Evolutionary conservation across 1,140 invertebrate species (phyloP).

Genomic region (Odontomachus brunneus): DNA sequence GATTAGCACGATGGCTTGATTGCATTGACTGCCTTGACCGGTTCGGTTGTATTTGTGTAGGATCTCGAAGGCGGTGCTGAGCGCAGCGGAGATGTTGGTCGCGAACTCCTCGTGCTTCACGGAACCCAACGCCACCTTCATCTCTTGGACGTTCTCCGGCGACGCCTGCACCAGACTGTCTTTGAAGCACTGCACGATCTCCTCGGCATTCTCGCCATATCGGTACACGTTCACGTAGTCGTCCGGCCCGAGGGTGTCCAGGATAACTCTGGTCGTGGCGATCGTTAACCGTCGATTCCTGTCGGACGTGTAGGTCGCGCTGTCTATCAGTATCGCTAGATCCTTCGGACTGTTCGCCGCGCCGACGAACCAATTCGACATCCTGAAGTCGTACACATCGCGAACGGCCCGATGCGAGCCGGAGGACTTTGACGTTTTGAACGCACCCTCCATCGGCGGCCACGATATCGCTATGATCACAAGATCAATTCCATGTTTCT

Average conservation of each 20-base stretch:
- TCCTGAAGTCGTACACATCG: constrained; percentile 94
- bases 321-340: constrained; percentile 95
- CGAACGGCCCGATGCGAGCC: constrained; percentile 85
- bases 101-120: constrained; percentile 90
- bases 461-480: constrained; percentile 88
- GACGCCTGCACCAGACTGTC: constrained; percentile 95
- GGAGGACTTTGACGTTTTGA: constrained; percentile 76
- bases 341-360: constrained; percentile 99
- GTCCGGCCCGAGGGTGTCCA: constrained; percentile 97
- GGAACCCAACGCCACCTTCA: constrained; percentile 91
- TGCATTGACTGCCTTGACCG: constrained; percentile 95
- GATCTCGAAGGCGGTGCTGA: constrained; percentile 96
- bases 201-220: constrained; percentile 91
- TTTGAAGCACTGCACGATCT: constrained; percentile 94
- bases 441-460: constrained; percentile 88
- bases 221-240: constrained; percentile 98
- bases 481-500: too few species aligned
- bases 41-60: constrained; percentile 94
- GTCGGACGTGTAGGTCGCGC: constrained; percentile 95
- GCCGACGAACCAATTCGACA: constrained; percentile 96
- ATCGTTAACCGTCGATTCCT: constrained; percentile 93
- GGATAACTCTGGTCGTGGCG: constrained; percentile 93
- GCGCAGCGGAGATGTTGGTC: constrained; percentile 97
- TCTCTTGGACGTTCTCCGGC: constrained; percentile 93
- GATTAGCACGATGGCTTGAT: constrained; percentile 99